Base-by-base conservation (phyloP, 2,888 invertebrate species). In the Phaedon cochleariae region DNA sequence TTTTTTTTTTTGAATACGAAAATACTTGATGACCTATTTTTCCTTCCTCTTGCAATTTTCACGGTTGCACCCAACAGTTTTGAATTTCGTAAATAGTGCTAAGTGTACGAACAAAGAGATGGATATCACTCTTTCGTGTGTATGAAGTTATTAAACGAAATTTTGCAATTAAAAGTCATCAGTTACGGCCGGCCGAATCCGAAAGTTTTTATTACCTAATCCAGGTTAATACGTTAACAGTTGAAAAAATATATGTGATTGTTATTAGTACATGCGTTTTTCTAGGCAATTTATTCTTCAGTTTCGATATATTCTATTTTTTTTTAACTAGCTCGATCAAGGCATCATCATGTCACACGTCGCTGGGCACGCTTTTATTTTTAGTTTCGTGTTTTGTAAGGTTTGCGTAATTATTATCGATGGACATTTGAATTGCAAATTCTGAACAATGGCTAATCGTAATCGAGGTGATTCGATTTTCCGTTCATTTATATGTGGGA, bases 191-290 rank as follows among this genome's bases (percentile, higher is more conserved):
- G 67, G 54, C 55, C 71, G 72, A 74, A 74, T 79, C 74, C 76
- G 80, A 80, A 80, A 80, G 79, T 77, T 78, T n/a, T 59, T 77
- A 73, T 82, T 82, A 79, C 81, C 75, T 78, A 80, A 82, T 82
- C 77, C 79, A 80, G 82, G 82, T 82, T 82, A 82, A 81, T 80
- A 79, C 78, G 77, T 75, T 78, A 65, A 68, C 62, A 64, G 70
- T 69, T 48, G n/a, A n/a, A n/a, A n/a, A 71, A 71, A 72, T 69
- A 69, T 72, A 69, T 74, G 68, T 72, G 69, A 70, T 73, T 72
- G 69, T 64, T 62, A 49, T 61, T 49, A 48, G n/a, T 34, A 59
- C 34, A 58, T 63, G 57, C 51, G 58, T 45, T 63, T 66, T 64
- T 64, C 62, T 66, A 51, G 55, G 45, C 51, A 51, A 54, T 61